phyloP scores from a whole-genome alignment of 2,888 invertebrate genomes.

The Phragmatobia fuliginosa region DNA sequence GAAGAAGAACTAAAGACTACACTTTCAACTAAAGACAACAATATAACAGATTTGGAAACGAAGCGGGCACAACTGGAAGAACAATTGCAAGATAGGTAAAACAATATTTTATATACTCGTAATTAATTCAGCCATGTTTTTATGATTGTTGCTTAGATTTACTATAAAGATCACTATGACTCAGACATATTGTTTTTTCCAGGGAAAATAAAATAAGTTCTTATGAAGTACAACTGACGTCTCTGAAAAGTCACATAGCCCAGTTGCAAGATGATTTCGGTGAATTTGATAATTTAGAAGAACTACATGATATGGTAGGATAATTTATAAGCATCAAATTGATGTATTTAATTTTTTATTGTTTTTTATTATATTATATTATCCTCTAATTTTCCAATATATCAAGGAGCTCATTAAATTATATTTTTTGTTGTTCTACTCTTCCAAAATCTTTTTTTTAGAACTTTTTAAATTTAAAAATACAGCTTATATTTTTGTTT shows the following conservation, averaged over 20 bases:
- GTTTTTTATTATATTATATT: neutral
- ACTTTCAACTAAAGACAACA: constrained; percentile 63
- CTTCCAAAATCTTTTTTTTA: too few species aligned
- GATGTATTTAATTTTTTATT: too few species aligned
- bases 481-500: too few species aligned
- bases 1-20: constrained; percentile 60
- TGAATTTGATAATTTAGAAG: constrained; percentile 68
- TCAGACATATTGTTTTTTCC: constrained; percentile 5
- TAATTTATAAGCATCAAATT: too few species aligned
- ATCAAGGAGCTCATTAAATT: neutral
- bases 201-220: constrained; percentile 72
- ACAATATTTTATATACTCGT: neutral
- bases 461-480: too few species aligned
- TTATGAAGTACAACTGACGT: constrained; percentile 69
- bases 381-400: neutral
- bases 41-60: constrained; percentile 66
- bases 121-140: too few species aligned
- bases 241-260: constrained; percentile 67
- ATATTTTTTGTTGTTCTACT: too few species aligned
- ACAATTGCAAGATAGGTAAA: constrained; percentile 68
- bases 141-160: neutral
- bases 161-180: neutral
- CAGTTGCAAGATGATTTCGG: constrained; percentile 72
- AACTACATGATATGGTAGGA: constrained; percentile 68
- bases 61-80: constrained; percentile 61